Conservation (phyloP, 1,140 invertebrate species). For the Venustaconcha ellipsiformis region DNA sequence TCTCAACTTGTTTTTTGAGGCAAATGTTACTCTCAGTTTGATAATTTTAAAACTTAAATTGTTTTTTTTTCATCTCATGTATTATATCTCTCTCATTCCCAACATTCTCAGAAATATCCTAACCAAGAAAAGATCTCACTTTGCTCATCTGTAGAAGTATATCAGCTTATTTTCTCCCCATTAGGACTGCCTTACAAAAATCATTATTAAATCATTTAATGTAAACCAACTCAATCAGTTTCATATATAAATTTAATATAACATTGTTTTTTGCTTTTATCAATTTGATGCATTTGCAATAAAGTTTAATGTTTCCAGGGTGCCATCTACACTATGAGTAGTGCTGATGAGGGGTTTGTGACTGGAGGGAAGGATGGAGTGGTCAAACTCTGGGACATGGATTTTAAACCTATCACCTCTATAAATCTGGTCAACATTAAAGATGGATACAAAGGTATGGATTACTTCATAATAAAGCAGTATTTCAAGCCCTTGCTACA, state of each 20-base stretch:
- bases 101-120: too few species aligned
- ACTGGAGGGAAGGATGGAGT: constrained; percentile 67
- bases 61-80: too few species aligned
- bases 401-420: constrained; percentile 62
- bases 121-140: too few species aligned
- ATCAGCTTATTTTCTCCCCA: background rate
- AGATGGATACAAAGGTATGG: constrained; percentile 60
- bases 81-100: too few species aligned
- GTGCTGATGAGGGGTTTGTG: constrained; percentile 63
- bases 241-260: too few species aligned
- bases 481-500: too few species aligned
- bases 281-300: too few species aligned
- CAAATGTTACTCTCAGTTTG: too few species aligned
- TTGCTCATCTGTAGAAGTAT: too few species aligned
- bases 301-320: constrained; percentile 42
- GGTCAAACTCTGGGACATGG: constrained; percentile 63
- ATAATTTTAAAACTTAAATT: too few species aligned
- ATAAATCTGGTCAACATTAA: constrained; percentile 59
- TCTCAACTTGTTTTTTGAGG: too few species aligned
- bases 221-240: background rate
- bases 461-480: too few species aligned
- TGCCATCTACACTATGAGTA: constrained; percentile 61
- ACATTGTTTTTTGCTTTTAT: background rate
- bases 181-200: background rate
- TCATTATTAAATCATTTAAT: constrained; percentile 1